phyloP scores from a whole-genome alignment of 2,888 invertebrate genomes.

The Octonoba sinensis region DNA sequence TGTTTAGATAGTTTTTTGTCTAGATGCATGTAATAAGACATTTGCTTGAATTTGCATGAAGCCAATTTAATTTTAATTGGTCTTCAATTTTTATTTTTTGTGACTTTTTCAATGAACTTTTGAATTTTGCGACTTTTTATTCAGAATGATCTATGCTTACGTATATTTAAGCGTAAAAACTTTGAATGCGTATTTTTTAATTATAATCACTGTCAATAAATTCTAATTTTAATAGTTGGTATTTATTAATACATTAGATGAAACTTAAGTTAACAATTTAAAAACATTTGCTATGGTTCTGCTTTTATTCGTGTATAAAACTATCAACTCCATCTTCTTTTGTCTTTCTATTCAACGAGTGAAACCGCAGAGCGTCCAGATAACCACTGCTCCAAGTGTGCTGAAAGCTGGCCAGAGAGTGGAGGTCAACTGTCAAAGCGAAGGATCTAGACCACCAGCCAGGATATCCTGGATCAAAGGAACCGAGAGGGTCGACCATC shows the following conservation, averaged over 20 bases:
- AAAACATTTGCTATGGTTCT: no score
- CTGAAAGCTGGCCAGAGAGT: constrained; percentile 61
- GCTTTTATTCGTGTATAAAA: background rate
- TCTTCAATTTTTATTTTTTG: no score
- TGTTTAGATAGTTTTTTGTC: no score
- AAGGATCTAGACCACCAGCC: constrained; percentile 66
- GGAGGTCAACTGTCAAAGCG: constrained; percentile 64
- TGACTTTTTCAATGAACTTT: no score
- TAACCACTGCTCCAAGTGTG: constrained; percentile 47
- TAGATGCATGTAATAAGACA: no score
- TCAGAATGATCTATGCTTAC: no score
- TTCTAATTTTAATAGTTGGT: constrained; percentile 1
- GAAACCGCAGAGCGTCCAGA: constrained; percentile 63
- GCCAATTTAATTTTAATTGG: no score
- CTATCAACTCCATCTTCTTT: constrained; percentile 14
- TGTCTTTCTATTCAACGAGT: constrained; percentile 49
- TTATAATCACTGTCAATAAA: no score
- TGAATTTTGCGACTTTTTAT: no score
- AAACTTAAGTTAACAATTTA: background rate
- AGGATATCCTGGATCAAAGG: constrained; percentile 65
- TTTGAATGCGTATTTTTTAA: no score
- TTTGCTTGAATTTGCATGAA: no score
- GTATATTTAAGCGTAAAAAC: no score
- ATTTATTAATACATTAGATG: constrained; percentile 2
- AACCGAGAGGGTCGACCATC: constrained; percentile 58